Evolutionary conservation across 2,797 vertebrate species (phyloP).

Genomic region (Alcedo atthis): DNA sequence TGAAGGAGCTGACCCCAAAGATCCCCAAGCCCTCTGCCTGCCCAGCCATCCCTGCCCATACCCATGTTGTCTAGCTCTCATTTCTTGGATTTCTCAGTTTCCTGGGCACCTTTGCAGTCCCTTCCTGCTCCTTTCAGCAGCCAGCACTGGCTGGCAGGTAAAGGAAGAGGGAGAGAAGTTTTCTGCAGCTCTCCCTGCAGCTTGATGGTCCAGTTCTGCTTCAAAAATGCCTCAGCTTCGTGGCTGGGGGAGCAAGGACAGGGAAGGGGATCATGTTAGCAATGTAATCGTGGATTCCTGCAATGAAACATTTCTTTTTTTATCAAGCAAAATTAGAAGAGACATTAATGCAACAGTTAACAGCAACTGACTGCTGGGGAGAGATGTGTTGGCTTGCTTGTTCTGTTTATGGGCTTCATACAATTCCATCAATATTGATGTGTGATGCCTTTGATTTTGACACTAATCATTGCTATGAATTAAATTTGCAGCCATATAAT

Average conservation of each 20-base stretch:
- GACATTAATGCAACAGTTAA: constrained; percentile 73
- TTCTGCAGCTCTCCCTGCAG: background rate
- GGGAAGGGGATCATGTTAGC: background rate
- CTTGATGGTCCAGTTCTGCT: background rate
- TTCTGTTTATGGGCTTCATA: constrained; percentile 73
- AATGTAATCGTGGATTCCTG: background rate
- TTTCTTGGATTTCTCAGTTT: background rate
- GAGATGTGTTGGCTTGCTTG: constrained; percentile 44
- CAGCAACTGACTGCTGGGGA: constrained; percentile 42
- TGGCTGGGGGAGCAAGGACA: background rate
- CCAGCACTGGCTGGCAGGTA: background rate
- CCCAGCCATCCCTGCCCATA: background rate
- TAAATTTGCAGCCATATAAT: constrained; percentile 82
- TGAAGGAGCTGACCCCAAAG: background rate
- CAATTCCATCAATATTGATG: constrained; percentile 81
- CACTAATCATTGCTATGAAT: constrained; percentile 80
- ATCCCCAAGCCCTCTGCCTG: background rate
- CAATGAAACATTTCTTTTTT: constrained; percentile 42
- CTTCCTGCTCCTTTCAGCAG: background rate
- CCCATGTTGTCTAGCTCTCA: accelerated
- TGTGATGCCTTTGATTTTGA: constrained; percentile 80
- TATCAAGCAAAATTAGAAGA: constrained; percentile 45
- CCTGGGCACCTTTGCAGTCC: background rate
- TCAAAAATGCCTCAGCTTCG: background rate
- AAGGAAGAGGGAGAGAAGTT: background rate